Conservation (phyloP, 2,888 invertebrate species). For the Ennomos fuscantarius region DNA sequence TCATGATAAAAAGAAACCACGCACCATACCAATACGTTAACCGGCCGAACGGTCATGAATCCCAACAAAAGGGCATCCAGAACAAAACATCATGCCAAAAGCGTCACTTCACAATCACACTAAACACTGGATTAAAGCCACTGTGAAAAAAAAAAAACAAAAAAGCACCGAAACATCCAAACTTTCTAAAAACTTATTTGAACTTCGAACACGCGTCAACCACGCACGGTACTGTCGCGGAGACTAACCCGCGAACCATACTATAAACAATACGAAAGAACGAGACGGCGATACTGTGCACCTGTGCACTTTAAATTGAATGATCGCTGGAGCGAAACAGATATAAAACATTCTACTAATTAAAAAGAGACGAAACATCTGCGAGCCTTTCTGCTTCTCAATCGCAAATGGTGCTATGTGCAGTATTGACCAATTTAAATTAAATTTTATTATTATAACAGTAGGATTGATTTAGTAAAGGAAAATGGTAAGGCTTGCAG, state of each 20-base stretch:
- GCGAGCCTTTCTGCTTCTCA: slow-evolving; percentile 41
- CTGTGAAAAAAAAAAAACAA: slow-evolving; percentile 34
- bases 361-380: slow-evolving; percentile 61
- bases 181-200: slow-evolving; percentile 55
- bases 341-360: slow-evolving; percentile 74
- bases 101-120: slow-evolving; percentile 53
- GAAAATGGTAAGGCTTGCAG: slow-evolving; percentile 40
- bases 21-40: slow-evolving; percentile 48
- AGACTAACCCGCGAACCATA: slow-evolving; percentile 66
- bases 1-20: slow-evolving; percentile 39
- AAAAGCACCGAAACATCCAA: slow-evolving; percentile 49
- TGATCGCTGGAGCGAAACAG: slow-evolving; percentile 65
- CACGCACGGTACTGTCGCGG: slow-evolving; percentile 50
- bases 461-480: slow-evolving; percentile 37
- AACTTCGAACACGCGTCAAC: slow-evolving; percentile 53
- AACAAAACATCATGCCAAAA: slow-evolving; percentile 57
- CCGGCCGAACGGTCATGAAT: slow-evolving; percentile 47
- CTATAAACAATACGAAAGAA: slow-evolving; percentile 58
- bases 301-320: slow-evolving; percentile 81
- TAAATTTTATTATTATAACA: slow-evolving; percentile 22
- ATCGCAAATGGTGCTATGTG: slow-evolving; percentile 48
- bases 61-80: slow-evolving; percentile 61
- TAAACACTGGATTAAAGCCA: slow-evolving; percentile 37
- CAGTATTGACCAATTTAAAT: slow-evolving; percentile 37
- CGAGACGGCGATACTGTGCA: slow-evolving; percentile 69